Conservation (phyloP, 2,888 invertebrate genomes). For the Eremobia ochroleuca region DNA sequence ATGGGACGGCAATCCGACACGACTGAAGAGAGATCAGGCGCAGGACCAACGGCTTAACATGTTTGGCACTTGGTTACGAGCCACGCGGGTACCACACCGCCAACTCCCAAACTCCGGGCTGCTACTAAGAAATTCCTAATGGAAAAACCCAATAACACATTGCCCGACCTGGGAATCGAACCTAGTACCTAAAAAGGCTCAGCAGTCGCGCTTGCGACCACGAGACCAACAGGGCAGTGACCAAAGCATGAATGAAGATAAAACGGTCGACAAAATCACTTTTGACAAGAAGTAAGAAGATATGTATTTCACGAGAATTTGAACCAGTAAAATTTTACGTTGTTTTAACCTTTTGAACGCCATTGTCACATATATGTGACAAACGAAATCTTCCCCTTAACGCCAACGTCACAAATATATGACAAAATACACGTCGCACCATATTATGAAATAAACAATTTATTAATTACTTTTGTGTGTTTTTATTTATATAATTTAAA, state of each 20-base stretch:
- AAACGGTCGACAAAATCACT: not conserved
- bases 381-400: too few relatives aligned
- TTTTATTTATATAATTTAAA: too few relatives aligned
- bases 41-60: not conserved
- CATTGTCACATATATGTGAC: too few relatives aligned
- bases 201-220: not conserved
- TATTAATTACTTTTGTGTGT: too few relatives aligned
- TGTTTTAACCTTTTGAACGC: too few relatives aligned
- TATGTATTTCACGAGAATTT: not conserved
- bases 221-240: not conserved
- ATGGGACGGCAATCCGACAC: not conserved
- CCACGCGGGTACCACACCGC: too few relatives aligned
- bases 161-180: not conserved
- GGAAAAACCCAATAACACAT: not conserved
- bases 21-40: not conserved
- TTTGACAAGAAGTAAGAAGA: not conserved
- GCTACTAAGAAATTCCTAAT: not conserved
- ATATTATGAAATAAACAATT: too few relatives aligned
- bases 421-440: too few relatives aligned
- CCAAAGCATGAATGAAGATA: not conserved
- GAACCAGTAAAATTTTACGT: not conserved
- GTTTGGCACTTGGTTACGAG: too few relatives aligned
- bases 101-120: not conserved
- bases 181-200: not conserved
- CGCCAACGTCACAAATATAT: too few relatives aligned